Conservation (phyloP, 2,113 vertebrate genomes). For the Gopherus evgoodei region DNA sequence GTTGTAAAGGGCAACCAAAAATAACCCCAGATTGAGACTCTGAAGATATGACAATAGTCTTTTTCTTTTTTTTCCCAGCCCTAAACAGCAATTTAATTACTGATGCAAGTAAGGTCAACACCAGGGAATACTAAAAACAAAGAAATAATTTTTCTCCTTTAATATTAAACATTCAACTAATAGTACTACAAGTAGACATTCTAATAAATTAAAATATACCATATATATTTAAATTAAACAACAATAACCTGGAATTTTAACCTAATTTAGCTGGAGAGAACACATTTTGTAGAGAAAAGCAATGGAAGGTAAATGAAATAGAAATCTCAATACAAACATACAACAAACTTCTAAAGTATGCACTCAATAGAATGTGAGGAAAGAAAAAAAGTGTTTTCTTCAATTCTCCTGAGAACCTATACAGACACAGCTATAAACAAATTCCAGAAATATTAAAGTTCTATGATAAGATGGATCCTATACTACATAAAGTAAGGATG, state of each 20-base stretch:
- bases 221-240: background rate
- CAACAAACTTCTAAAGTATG: background rate
- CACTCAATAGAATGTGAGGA: background rate
- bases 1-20: background rate
- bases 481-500: background rate
- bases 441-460: background rate
- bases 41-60: background rate
- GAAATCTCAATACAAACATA: background rate
- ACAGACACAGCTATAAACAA: background rate
- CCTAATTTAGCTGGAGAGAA: background rate
- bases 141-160: background rate
- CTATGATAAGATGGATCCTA: background rate
- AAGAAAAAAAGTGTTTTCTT: background rate
- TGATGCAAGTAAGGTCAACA: background rate
- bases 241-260: background rate
- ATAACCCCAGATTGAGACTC: background rate
- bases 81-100: background rate
- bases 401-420: background rate
- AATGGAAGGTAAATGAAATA: accelerated
- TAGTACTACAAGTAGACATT: background rate
- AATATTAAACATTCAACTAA: background rate
- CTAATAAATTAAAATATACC: accelerated
- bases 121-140: background rate
- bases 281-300: background rate
- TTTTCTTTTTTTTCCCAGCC: too few relatives aligned